Conservation (phyloP, 1,140 invertebrate genomes). For the Parapsyche elsis region DNA sequence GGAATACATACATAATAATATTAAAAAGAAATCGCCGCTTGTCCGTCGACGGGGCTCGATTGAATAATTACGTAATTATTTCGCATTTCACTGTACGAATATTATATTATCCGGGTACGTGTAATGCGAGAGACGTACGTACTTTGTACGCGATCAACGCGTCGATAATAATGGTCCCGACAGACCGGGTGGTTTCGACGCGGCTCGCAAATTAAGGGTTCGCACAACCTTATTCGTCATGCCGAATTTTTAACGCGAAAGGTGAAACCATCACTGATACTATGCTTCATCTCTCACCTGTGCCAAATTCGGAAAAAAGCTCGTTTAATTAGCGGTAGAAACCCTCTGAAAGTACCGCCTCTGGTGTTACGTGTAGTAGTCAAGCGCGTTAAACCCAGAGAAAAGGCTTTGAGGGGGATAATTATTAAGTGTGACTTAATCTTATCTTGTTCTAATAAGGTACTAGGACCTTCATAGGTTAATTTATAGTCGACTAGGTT, state of each 20-base stretch:
- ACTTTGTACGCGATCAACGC: constrained; percentile 1
- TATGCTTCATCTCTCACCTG: too few species aligned
- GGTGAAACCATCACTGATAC: neutral
- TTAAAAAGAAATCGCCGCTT: too few species aligned
- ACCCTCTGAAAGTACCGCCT: neutral
- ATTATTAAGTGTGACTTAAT: constrained; percentile 5
- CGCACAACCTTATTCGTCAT: constrained; percentile 22
- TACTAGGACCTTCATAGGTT: neutral
- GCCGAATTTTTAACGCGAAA: constrained; percentile 30
- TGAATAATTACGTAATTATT: constrained; percentile 34
- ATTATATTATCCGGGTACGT: neutral
- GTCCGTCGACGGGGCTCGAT: constrained; percentile 1
- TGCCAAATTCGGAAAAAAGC: too few species aligned
- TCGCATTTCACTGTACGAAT: constrained; percentile 12
- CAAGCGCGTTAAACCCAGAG: too few species aligned
- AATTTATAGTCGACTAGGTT: neutral
- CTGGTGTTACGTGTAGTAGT: neutral
- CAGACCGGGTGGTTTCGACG: neutral
- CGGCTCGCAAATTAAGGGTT: constrained; percentile 36
- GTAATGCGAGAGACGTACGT: neutral
- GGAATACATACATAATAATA: too few species aligned
- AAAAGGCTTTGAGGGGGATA: neutral
- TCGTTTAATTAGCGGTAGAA: too few species aligned
- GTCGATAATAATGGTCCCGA: constrained; percentile 41
- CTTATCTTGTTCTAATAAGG: constrained; percentile 34